Evolutionary conservation across 2,113 vertebrate genomes (phyloP).

Genomic region (Pelvicachromis taeniatus): DNA sequence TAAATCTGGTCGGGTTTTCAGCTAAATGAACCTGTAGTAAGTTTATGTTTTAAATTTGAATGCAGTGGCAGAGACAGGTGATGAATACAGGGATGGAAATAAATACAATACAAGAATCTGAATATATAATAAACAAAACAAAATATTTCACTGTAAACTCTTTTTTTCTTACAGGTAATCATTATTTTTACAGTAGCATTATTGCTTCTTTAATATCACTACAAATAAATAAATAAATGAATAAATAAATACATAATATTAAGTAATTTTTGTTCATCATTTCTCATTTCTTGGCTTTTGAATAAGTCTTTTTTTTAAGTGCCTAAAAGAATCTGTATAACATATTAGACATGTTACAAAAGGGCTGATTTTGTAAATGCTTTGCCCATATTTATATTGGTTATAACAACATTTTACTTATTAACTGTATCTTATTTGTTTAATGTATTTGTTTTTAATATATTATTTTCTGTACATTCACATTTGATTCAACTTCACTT

Average conservation of each 20-base stretch:
- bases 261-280: background rate
- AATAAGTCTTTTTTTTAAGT: background rate
- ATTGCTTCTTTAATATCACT: too few species aligned
- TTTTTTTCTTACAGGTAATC: background rate
- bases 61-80: background rate
- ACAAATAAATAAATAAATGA: too few species aligned
- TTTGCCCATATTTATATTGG: background rate
- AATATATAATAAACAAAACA: background rate
- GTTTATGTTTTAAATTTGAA: background rate
- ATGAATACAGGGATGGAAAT: background rate
- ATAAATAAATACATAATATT: too few species aligned
- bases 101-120: background rate
- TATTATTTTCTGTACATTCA: background rate
- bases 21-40: background rate
- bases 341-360: rapidly evolving
- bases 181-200: background rate
- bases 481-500: background rate
- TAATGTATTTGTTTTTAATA: background rate
- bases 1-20: background rate
- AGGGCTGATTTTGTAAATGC: background rate
- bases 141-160: background rate
- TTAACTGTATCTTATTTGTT: background rate
- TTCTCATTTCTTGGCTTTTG: background rate
- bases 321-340: background rate
- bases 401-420: background rate